Evolutionary conservation across 2,888 invertebrate species (phyloP).

Genomic region (Cenopis cana): DNA sequence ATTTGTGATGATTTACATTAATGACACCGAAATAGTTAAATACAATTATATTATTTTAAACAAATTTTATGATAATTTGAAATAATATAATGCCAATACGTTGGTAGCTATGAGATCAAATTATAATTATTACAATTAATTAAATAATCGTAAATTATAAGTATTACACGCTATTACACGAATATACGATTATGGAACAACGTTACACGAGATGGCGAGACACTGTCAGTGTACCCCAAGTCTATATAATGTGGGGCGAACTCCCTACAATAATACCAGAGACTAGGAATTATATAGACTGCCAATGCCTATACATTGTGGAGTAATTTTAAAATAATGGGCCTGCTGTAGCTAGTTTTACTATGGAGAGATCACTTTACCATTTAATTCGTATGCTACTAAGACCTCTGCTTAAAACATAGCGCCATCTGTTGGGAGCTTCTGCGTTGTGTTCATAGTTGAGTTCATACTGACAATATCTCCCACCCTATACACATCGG

Average conservation of each 20-base stretch:
- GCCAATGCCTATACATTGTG: too few species aligned
- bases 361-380: too few species aligned
- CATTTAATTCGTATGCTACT: too few species aligned
- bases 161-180: conserved; percentile 35
- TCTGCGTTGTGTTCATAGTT: too few species aligned
- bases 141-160: conserved; percentile 49
- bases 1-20: conserved; percentile 63
- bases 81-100: conserved; percentile 55
- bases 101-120: conserved; percentile 77
- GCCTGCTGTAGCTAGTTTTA: too few species aligned
- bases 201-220: conserved; percentile 13
- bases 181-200: conserved; percentile 43
- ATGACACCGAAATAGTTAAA: conserved; percentile 52
- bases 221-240: conserved; percentile 1
- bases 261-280: too few species aligned
- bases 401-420: too few species aligned
- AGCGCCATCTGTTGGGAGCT: too few species aligned
- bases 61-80: conserved; percentile 36
- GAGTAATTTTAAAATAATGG: too few species aligned
- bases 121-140: conserved; percentile 55
- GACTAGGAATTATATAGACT: too few species aligned
- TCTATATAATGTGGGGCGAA: not conserved
- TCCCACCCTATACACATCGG: conserved; percentile 46
- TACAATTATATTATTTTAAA: conserved; percentile 49
- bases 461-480: conserved; percentile 6